Evolutionary conservation across 2,113 vertebrate species (phyloP), one percentile per base, ranked within the genome.

Genomic region (Panthera leo): DNA sequence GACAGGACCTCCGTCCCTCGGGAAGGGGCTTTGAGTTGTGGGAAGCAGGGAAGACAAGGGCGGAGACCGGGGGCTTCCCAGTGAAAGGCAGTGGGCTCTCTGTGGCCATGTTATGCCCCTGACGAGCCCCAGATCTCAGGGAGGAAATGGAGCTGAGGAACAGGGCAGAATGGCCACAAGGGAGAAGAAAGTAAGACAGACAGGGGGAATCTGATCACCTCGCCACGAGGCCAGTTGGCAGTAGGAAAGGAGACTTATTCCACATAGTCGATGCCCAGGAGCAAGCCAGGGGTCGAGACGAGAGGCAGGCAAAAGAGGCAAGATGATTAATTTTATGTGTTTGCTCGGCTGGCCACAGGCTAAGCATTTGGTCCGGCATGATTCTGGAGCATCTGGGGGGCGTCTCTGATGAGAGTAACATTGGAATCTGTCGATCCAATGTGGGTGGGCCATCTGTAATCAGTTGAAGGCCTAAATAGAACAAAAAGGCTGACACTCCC

Each of bases 61-160:
- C 1, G n/a, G 68, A 78, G 36, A 83, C 23, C 19, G 1, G 79
- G 61, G 5, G 21, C 1, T 18, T 51, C 12, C 2, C 7, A 6
- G 5, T 12, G 23, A 63, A 42, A 21, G 14, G 9, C 3, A 16
- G 61, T 31, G n/a, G 61, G 0, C 7, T 2, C 1, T 0, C 31
- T 39, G 29, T 39, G 23, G 34, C 11, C 21, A 23, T 0, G 18
- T 58, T 0, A 0, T 0, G 0, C 1, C 7, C 0, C 18, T 6
- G 89, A 79, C 15, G 51, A 39, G 0, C 5, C 0, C 34, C 15
- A 21, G 51, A 48, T 61, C 39, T 15, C 8, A 42, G 42, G 0
- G 0, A 65, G 31, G 23, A 45, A 1, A 11, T 1, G 5, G 7
- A 34, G 4, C 1, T 1, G 23, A 45, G 68, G 9, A 85, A 89